A percentile compares a stretch with the other conserved stretches of the same genome.
These are phyloP conservation scores for Amphiprion percula DNA, from an alignment of 2,113 vertebrate genomes.

Conservation along the genomic window DNA sequence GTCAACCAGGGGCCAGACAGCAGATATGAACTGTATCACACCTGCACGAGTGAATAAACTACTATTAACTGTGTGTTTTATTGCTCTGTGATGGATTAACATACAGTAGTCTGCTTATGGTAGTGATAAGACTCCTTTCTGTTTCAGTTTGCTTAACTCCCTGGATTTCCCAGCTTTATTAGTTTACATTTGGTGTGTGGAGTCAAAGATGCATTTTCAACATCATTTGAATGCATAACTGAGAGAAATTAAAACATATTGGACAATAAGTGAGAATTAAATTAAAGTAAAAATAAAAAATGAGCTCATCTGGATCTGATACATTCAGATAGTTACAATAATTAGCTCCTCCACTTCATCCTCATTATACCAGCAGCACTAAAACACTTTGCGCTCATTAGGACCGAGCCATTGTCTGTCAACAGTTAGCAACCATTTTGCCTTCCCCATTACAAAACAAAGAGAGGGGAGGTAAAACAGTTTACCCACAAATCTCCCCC, in stretches of 20 bases:
- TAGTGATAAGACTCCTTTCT: conserved; percentile 26
- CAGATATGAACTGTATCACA: conserved; percentile 53
- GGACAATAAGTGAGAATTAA: background rate
- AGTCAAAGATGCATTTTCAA: too few species aligned
- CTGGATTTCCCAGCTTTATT: background rate
- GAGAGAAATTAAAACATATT: background rate
- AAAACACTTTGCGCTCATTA: conserved; percentile 77
- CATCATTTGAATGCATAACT: too few species aligned
- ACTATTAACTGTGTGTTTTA: conserved; percentile 3
- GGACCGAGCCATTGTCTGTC: conserved; percentile 61
- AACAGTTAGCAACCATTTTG: conserved; percentile 75
- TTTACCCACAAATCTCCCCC: conserved; percentile 81
- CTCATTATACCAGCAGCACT: conserved; percentile 73
- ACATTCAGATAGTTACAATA: conserved; percentile 60
- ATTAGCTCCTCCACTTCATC: conserved; percentile 69
- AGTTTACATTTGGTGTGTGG: too few species aligned
- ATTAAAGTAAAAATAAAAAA: conserved; percentile 21
- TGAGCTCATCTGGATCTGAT: conserved; percentile 28
- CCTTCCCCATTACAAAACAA: conserved; percentile 74
- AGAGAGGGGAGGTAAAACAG: conserved; percentile 80
- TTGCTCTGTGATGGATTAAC: conserved; percentile 42
- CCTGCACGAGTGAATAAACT: conserved; percentile 42
- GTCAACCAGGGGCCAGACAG: conserved; percentile 21
- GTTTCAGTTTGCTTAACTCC: conserved; percentile 9
- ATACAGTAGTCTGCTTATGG: conserved; percentile 34